Evolutionary conservation across 2,797 vertebrate species (phyloP), one percentile per base, ranked within the genome.

Genomic region (Acomys russatus): DNA sequence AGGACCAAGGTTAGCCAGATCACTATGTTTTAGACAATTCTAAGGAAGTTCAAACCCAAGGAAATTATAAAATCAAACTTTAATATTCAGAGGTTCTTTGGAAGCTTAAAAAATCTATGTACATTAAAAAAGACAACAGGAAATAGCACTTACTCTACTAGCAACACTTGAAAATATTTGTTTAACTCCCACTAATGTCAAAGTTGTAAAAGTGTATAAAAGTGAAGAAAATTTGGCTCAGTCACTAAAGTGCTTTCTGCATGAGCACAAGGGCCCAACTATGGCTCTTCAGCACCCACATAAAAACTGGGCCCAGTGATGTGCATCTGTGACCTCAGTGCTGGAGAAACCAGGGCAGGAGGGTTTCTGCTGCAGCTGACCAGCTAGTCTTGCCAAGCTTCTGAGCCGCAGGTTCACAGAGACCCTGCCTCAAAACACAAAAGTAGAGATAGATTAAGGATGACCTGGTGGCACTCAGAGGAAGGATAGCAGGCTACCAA

Each of bases 51-150:
- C 17, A 70, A 66, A 18, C 9, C 7, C 2, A 35, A 15, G 20
- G 61, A 94, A 89, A 76, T 51, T 71, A 66, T 80, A 86, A 91
- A 95, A 76, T 68, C 1, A 77, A 73, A 90, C 12, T 71, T 89
- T 51, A 35, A 14, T 70, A 61, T 82, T n/a, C 30, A 74, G 61
- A 59, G 3, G 15, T 79, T 88, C 10, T 64, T 90, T 51, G 22
- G 4, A 63, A 18, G 15, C 33, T 49, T 77, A 84, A 73, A 94
- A 94, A 38, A 15, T 87, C 59, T 91, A 9, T 14, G 33, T 80
- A 92, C 12, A 4, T 38, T 18, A 94, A 59, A 18, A 59, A 56
- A 54, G 74, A 77, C 54, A 78, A 49, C 4, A 7, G 15, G 56
- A 44, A 92, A 51, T 23, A 9, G 64, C 49, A 23, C 10, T 28